Evolutionary conservation across 2,113 vertebrate genomes (phyloP).

Genomic region (Dipodomys merriami): DNA sequence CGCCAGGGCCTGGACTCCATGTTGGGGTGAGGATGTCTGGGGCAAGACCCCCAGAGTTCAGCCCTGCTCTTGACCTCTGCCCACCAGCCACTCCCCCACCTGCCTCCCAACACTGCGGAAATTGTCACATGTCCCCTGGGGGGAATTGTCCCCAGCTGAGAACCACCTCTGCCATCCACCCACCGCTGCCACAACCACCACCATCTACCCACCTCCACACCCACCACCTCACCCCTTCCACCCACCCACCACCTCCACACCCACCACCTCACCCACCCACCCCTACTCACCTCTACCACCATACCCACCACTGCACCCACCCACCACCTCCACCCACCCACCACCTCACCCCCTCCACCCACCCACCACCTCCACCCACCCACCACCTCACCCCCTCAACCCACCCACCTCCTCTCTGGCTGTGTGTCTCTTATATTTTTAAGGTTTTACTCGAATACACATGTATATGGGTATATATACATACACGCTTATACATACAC

Average conservation of each 20-base stretch:
- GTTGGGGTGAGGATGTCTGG: background rate
- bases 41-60: background rate
- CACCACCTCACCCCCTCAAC: too few relatives aligned
- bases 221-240: too few relatives aligned
- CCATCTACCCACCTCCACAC: background rate
- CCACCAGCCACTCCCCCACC: background rate
- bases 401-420: background rate
- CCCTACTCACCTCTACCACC: too few relatives aligned
- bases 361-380: too few relatives aligned
- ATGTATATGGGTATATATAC: background rate
- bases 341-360: too few relatives aligned
- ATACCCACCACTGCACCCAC: too few relatives aligned
- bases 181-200: background rate
- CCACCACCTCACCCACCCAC: too few relatives aligned
- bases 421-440: background rate
- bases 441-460: background rate
- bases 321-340: too few relatives aligned
- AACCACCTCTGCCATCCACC: background rate
- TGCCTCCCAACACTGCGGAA: background rate
- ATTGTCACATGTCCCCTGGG: background rate
- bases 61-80: background rate
- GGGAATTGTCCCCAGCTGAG: background rate
- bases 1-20: background rate
- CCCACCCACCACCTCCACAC: too few relatives aligned
- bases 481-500: background rate